phyloP scores from a whole-genome alignment of 37 sponge, comb jelly and placozoan species.

The Bolinopsis microptera region DNA sequence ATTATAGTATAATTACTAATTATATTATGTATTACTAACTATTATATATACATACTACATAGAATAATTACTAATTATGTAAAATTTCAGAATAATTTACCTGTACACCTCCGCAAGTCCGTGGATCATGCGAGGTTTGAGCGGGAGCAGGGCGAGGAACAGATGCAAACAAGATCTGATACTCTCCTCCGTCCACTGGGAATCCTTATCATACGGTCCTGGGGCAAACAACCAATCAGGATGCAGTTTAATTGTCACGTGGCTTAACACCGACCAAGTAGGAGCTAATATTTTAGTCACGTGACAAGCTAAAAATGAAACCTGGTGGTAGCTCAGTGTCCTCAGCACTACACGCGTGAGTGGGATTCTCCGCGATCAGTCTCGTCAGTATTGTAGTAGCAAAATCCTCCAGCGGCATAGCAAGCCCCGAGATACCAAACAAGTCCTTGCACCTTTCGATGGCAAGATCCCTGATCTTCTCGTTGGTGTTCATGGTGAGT shows the following conservation, averaged over 20 bases:
- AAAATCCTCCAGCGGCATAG: constrained; percentile 60
- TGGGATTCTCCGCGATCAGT: constrained; percentile 54
- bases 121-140: constrained; percentile 85
- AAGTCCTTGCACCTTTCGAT: constrained; percentile 42
- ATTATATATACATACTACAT: too few relatives aligned
- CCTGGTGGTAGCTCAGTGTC: constrained; percentile 18
- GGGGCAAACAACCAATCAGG: not conserved
- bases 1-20: too few relatives aligned
- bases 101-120: constrained; percentile 68
- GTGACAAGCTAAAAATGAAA: not conserved
- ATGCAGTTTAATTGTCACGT: not conserved
- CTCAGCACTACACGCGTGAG: constrained; percentile 66
- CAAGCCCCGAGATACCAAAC: not conserved
- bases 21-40: too few relatives aligned
- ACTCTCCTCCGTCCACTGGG: constrained; percentile 56
- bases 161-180: constrained; percentile 76
- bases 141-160: constrained; percentile 87
- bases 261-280: not conserved
- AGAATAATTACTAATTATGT: too few relatives aligned
- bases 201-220: constrained; percentile 56
- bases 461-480: not conserved
- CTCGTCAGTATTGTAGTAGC: constrained; percentile 61
- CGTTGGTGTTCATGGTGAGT: constrained; percentile 39
- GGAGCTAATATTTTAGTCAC: not conserved
- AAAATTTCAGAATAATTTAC: too few relatives aligned